These are phyloP conservation scores for Nycticorax nycticorax DNA, from an alignment of 2,113 vertebrate genomes.

Conservation along the genomic window DNA sequence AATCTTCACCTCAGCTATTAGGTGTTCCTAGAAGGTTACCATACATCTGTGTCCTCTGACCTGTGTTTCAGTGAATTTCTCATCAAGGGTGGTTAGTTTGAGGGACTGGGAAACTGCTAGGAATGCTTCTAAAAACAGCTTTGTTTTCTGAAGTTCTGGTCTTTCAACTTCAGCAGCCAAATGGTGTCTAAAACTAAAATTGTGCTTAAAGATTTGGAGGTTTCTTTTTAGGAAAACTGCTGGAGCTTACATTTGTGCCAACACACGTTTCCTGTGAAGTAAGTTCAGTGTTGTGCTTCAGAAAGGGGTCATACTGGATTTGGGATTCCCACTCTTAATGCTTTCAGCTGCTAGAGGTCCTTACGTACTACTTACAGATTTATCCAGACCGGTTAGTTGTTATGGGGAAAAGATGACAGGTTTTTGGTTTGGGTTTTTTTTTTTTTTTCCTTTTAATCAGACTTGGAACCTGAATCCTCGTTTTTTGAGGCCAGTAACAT, in stretches of 20 bases:
- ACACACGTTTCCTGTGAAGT: neutral
- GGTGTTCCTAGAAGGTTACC: neutral
- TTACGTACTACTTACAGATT: neutral
- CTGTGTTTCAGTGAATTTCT: neutral
- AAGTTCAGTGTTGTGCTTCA: neutral
- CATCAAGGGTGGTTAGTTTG: neutral
- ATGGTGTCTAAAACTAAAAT: neutral
- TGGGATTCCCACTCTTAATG: neutral
- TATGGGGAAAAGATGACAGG: rapidly evolving
- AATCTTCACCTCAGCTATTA: neutral
- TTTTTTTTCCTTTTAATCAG: neutral
- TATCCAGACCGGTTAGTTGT: neutral
- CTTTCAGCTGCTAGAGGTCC: neutral
- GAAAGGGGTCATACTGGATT: neutral
- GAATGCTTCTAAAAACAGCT: neutral
- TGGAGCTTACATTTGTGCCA: neutral
- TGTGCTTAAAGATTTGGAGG: neutral
- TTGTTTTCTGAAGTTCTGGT: neutral
- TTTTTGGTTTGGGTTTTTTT: too few relatives aligned
- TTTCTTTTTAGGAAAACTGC: neutral
- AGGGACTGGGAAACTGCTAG: neutral
- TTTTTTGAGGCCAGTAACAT: neutral
- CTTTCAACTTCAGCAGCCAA: neutral
- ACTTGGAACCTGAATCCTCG: neutral
- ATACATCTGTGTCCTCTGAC: neutral